Base-by-base conservation (phyloP, 2,888 invertebrate species). In the Eristalis pertinax region DNA sequence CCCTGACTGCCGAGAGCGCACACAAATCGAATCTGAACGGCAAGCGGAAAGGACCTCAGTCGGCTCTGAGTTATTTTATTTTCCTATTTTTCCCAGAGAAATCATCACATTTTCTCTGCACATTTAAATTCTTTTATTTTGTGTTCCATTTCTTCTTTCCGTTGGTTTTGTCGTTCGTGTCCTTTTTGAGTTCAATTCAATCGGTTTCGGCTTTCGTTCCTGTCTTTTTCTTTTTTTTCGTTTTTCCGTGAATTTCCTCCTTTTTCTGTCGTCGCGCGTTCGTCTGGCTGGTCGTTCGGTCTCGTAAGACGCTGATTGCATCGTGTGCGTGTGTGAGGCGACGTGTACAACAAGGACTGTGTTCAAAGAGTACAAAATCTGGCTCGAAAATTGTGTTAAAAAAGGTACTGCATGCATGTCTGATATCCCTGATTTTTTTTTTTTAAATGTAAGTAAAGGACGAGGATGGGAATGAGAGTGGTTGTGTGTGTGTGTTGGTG, bases 21-120 rank as follows among this genome's bases (percentile, higher is more conserved):
- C 22, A 77, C 83, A 84, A 72, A 78, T 84, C 78, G 67, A 84
- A 78, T 84, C 41, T 69, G 72, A 78, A 78, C 84, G 78, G 78
- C 84, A 78, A 78, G 26, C 78, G 58, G 69, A 74, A 63, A 74
- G 84, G 84, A 77, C 43, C 43, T 78, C 78, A 29, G 68, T 43
- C 11, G 69, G 67, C 26, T 65, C n/a, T n/a, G 75, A 74, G 50
- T 76, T 65, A 70, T 69, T 75, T 75, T 41, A 35, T 82, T 76
- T 82, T 76, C 62, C 68, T 56, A 62, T 68, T 78, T 74, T 78
- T 50, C 43, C 63, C 64, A 78, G 74, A 77, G 64, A 73, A 84
- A 64, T 74, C 78, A 73, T 78, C 58, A 69, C n/a, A n/a, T 84
- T 84, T 84, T 69, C 69, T 84, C 78, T 78, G 84, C 73, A 77